Percentiles rank a stretch among this genome's conserved stretches.
These are phyloP conservation scores for Teleogryllus oceanicus DNA, from an alignment of 2,888 invertebrate species.

Conservation along the genomic window DNA sequence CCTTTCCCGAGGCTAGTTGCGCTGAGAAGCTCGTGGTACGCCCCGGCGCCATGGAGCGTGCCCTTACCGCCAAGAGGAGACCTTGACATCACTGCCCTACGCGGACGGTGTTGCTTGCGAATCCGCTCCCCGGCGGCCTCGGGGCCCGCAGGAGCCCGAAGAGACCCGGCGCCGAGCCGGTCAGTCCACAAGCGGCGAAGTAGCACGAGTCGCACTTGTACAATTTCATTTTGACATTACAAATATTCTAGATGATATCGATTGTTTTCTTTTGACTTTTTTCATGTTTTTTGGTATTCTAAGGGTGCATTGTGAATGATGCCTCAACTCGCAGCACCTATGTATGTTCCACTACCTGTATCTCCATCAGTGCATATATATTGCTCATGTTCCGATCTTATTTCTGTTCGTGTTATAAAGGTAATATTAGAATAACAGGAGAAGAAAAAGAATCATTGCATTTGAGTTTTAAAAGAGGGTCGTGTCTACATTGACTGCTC, in stretches of 20 bases:
- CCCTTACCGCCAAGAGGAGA: too few species aligned
- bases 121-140: not conserved
- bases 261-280: not conserved
- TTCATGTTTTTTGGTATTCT: not conserved
- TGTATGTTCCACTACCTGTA: not conserved
- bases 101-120: not conserved
- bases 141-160: not conserved
- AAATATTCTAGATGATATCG: not conserved
- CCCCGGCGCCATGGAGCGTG: too few species aligned
- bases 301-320: not conserved
- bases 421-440: not conserved
- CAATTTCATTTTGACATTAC: not conserved
- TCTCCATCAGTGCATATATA: not conserved
- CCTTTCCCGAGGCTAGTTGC: too few species aligned
- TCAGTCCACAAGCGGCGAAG: slow-evolving; percentile 6
- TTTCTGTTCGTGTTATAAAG: not conserved
- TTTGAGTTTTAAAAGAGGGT: not conserved
- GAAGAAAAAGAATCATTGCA: slow-evolving; percentile 4
- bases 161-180: not conserved
- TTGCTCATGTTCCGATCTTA: not conserved
- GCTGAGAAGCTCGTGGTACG: too few species aligned
- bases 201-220: slow-evolving; percentile 1
- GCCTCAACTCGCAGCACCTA: not conserved
- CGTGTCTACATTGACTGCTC: not conserved
- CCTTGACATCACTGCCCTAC: not conserved